Evolutionary conservation across 2,113 vertebrate species (phyloP).

Genomic region (Suncus etruscus): DNA sequence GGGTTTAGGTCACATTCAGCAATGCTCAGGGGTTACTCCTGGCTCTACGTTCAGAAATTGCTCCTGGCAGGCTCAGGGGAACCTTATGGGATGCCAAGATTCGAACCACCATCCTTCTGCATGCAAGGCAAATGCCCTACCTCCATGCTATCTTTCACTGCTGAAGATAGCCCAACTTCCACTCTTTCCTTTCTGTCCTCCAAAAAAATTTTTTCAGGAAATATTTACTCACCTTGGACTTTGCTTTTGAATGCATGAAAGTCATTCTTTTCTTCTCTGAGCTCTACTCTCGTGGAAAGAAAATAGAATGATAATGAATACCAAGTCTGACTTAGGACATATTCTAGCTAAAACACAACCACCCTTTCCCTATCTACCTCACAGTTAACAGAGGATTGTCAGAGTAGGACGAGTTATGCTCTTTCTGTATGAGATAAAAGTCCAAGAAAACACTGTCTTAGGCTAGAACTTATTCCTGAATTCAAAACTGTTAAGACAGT

Average conservation of each 20-base stretch:
- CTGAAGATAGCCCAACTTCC: too few relatives aligned
- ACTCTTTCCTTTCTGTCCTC: too few relatives aligned
- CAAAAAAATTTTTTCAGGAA: neutral
- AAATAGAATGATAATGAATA: slow-evolving; percentile 47
- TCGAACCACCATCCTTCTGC: too few relatives aligned
- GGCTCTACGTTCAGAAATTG: too few relatives aligned
- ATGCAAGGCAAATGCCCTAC: too few relatives aligned
- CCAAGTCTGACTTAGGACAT: neutral
- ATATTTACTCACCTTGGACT: slow-evolving; percentile 53
- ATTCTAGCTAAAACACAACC: slow-evolving; percentile 6
- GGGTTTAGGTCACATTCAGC: too few relatives aligned
- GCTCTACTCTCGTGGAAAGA: slow-evolving; percentile 53
- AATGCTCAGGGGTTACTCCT: too few relatives aligned
- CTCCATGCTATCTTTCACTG: too few relatives aligned
- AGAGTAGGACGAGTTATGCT: neutral
- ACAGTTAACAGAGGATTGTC: slow-evolving; percentile 40
- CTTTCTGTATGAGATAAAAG: slow-evolving; percentile 34
- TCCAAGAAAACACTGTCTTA: neutral
- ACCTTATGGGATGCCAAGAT: too few relatives aligned
- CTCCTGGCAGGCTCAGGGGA: too few relatives aligned
- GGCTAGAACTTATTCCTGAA: slow-evolving; percentile 30
- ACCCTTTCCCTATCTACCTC: neutral
- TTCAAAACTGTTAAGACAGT: slow-evolving; percentile 11
- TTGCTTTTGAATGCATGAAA: slow-evolving; percentile 29
- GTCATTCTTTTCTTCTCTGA: slow-evolving; percentile 57